Conservation (phyloP, 2,797 vertebrate genomes). For the Carcharodon carcharias region DNA sequence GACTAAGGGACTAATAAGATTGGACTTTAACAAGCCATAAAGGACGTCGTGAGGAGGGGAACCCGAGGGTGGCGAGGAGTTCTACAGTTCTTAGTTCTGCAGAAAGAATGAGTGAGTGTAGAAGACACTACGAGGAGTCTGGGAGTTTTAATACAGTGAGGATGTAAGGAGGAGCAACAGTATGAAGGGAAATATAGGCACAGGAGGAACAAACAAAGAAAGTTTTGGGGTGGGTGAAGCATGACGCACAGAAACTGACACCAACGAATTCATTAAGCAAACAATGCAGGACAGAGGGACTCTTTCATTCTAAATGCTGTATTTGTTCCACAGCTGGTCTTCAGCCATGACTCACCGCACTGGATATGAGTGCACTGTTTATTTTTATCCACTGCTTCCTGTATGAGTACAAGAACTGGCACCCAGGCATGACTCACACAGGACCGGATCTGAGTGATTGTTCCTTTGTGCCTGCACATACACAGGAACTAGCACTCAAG, state of each 20-base stretch:
- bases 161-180: neutral
- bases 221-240: neutral
- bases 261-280: neutral
- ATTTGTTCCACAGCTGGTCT: neutral
- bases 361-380: slow-evolving; percentile 1
- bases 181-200: neutral
- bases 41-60: neutral
- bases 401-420: neutral
- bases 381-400: slow-evolving; percentile 8
- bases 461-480: neutral
- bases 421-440: neutral
- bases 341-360: neutral
- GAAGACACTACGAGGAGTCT: neutral
- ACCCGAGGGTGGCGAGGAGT: neutral
- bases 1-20: neutral
- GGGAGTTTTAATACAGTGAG: too few species aligned
- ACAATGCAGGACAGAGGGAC: neutral
- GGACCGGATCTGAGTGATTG: neutral
- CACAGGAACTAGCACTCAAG: neutral
- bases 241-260: neutral
- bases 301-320: neutral
- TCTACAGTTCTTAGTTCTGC: neutral
- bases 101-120: neutral
- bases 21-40: neutral
- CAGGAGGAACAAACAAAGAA: neutral